Base-by-base conservation (phyloP, 2,113 vertebrate genomes). In the Nyctibius bracteatus region DNA sequence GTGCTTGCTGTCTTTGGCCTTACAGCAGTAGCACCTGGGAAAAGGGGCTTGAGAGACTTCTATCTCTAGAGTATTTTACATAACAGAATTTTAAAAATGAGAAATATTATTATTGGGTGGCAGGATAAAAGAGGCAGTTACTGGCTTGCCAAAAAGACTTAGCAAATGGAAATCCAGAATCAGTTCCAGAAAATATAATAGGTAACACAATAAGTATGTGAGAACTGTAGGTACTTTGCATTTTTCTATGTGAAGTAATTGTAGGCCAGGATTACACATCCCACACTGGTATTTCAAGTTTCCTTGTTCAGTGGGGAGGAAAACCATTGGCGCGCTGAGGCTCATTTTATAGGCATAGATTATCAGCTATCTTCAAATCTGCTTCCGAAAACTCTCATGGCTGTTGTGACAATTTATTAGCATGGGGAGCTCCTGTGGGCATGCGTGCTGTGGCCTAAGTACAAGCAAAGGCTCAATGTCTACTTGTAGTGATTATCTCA, bases 211-310 rank as follows among this genome's bases (percentile, higher is more conserved):
- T 65, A 88, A 88, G 15, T 61, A 80, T 4, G 41, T 85, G 92
- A 88, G 90, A 96, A 88, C 23, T 68, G 79, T 25, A 86, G 88
- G 62, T 68, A 73, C 62, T 96, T 90, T 93, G 93, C 92, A 94
- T 97, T 94, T 94, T 88, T 90, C 54, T 88, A 49, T 44, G 79
- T 62, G 85, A 81, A 95, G 84, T 62, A 65, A 75, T 37, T 58
- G 93, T 68, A 86, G 85, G 18, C 20, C 62, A 66, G 75, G 88
- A 92, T 92, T 81, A 86, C 90, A 92, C 85, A 80, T 96, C 96
- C 92, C 93, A 96, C 89, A 52, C 70, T 73, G 93, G 27, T 94
- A 90, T 93, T 96, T 92, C 93, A 81, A 86, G 88, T 86, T 94
- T 73, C 46, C 88, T 77, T 62, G 49, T 88, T 91, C 63, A 63